Evolutionary conservation across 2,888 invertebrate genomes (phyloP), one percentile per base, ranked within the genome.

Genomic region (Aphidius colemani): DNA sequence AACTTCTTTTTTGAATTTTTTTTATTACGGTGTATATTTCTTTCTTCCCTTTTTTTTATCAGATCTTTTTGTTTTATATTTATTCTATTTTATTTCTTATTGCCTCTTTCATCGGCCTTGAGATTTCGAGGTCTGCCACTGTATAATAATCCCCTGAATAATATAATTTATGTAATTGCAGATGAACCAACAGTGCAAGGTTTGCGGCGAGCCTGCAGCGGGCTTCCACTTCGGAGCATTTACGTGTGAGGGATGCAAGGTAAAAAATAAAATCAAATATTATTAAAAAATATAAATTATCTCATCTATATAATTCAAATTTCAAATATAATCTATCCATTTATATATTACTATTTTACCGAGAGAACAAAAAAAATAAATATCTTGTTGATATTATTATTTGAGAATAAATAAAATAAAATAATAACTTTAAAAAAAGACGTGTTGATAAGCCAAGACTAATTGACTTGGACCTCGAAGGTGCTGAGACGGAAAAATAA

Each of bases 181-280:
- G 82, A 81, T 82, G 82, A 80, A 82, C 74, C 81, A 82, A 69
- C 78, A 79, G 76, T 82, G 82, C 75, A 80, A 78, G 69, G 82
- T 82, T 67, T 82, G 82, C 72, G 79, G 80, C 64, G 82, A 82
- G 67, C 81, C 81, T 59, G 81, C 82, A 57, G 81, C 81, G 56
- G 82, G 82, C 65, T 82, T 79, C 70, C 81, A 82, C 73, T 82
- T 82, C 61, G 82, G 82, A 59, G 82, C 81, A 58, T 82, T 82
- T 70, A 82, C 82, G 61, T 82, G 82, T 70, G 82, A 82, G 73
- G 82, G 82, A 60, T 82, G 81, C 69, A 82, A 82, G 81, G 82
- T 82, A 76, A 78, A 72, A 64, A 66, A 61, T 41, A 56, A 55
- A 48, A 55, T 11, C 7, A 53, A 53, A 53, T 53, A 10, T 40